Conservation (phyloP, 1,140 invertebrate genomes). For the Aphidius gifuensis region DNA sequence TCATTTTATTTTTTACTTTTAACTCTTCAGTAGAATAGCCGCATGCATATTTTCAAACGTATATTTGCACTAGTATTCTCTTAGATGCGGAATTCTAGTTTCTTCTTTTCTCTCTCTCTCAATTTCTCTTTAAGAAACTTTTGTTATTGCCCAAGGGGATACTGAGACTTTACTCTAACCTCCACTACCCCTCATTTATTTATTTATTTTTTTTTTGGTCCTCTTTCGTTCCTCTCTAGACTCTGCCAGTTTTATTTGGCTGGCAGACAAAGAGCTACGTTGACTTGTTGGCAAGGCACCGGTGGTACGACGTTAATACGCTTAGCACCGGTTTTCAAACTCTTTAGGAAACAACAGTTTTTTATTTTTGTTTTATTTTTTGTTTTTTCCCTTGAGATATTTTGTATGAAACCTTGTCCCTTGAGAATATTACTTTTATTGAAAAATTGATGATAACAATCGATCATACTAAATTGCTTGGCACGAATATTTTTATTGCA, state of each 20-base stretch:
- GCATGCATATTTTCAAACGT: too few relatives aligned
- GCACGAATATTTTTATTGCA: too few relatives aligned
- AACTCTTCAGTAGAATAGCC: too few relatives aligned
- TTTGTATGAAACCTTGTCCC: neutral
- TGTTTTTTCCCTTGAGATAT: neutral
- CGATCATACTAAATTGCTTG: too few relatives aligned
- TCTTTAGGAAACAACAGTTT: neutral
- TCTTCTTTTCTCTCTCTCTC: constrained; percentile 16
- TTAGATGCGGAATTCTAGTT: constrained; percentile 19
- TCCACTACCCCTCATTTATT: too few relatives aligned
- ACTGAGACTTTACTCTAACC: too few relatives aligned
- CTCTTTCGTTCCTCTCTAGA: neutral
- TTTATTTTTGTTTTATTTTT: neutral
- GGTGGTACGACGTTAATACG: neutral
- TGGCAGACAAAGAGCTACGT: neutral
- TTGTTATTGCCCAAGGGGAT: constrained; percentile 37
- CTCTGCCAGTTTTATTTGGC: neutral
- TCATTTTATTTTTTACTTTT: too few relatives aligned
- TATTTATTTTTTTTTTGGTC: too few relatives aligned
- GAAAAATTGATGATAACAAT: too few relatives aligned
- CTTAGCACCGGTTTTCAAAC: constrained; percentile 4
- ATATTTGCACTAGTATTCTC: constrained; percentile 18
- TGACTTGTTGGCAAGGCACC: neutral
- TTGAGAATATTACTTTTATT: too few relatives aligned
- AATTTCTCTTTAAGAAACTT: constrained; percentile 31